A percentile compares a stretch with the other conserved stretches of the same genome.
Evolutionary conservation across 1,140 invertebrate species (phyloP).

Genomic region (Pogonognathellus flavescens): DNA sequence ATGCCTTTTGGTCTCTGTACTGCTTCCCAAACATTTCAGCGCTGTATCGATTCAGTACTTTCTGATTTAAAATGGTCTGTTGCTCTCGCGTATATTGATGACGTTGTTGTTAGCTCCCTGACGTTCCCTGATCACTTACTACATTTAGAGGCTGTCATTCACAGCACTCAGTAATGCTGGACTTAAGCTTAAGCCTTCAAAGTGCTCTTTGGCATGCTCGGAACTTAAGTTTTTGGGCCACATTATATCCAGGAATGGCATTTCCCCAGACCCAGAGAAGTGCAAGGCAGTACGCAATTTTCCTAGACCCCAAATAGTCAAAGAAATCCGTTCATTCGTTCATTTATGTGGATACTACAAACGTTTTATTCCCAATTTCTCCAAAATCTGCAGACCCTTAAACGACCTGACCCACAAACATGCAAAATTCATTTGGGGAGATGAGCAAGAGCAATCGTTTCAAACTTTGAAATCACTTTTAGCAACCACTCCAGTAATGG

Average conservation of each 20-base stretch:
- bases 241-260: slow-evolving; percentile 68
- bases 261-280: slow-evolving; percentile 67
- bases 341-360: slow-evolving; percentile 41
- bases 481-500: slow-evolving; percentile 3
- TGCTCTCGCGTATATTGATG: slow-evolving; percentile 68
- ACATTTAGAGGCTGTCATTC: slow-evolving; percentile 69
- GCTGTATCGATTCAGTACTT: slow-evolving; percentile 69
- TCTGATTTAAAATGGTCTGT: slow-evolving; percentile 66
- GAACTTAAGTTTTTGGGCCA: slow-evolving; percentile 70
- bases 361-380: slow-evolving; percentile 39
- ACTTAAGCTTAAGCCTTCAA: slow-evolving; percentile 69
- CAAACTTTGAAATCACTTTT: not conserved
- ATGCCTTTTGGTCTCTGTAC: slow-evolving; percentile 72
- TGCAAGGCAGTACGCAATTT: not conserved
- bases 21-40: slow-evolving; percentile 70
- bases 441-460: slow-evolving; percentile 33
- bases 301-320: slow-evolving; percentile 52
- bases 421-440: slow-evolving; percentile 14
- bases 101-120: slow-evolving; percentile 65
- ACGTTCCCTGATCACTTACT: slow-evolving; percentile 69
- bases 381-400: slow-evolving; percentile 56
- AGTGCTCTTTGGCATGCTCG: slow-evolving; percentile 68
- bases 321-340: slow-evolving; percentile 45
- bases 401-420: slow-evolving; percentile 61
- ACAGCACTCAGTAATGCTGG: slow-evolving; percentile 52